Conservation (phyloP, 2,888 invertebrate genomes). For the Aquatica leii region DNA sequence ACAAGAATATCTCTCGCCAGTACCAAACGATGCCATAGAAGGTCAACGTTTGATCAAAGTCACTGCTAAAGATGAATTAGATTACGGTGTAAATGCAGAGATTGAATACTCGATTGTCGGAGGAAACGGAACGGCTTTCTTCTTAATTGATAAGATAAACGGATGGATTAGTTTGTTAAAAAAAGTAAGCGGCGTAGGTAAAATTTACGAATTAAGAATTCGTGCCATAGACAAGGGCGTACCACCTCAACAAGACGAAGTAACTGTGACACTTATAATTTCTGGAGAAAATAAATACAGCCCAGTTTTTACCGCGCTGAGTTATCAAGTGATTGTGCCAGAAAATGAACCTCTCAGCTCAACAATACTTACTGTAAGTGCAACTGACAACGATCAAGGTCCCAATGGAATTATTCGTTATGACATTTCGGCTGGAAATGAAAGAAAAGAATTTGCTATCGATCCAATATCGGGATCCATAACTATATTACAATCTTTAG, state of each 20-base stretch:
- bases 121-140: conserved; percentile 81
- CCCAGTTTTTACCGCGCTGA: conserved; percentile 83
- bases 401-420: conserved; percentile 91
- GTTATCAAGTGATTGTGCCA: conserved; percentile 89
- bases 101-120: conserved; percentile 78
- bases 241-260: conserved; percentile 83
- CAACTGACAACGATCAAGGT: conserved; percentile 85
- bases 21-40: conserved; percentile 77
- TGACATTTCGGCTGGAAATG: conserved; percentile 84
- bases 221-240: conserved; percentile 87
- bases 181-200: conserved; percentile 66
- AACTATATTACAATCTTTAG: conserved; percentile 79
- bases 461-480: conserved; percentile 81
- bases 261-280: conserved; percentile 76
- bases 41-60: conserved; percentile 79
- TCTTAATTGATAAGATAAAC: conserved; percentile 75
- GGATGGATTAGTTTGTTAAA: conserved; percentile 84
- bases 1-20: conserved; percentile 78
- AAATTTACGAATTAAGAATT: conserved; percentile 73
- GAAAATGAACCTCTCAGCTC: conserved; percentile 91
- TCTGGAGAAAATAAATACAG: conserved; percentile 84
- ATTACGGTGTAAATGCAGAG: conserved; percentile 90
- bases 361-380: conserved; percentile 83
- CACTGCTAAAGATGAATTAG: conserved; percentile 77
- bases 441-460: conserved; percentile 80